These are phyloP conservation scores for Trichosurus vulpecula DNA, from an alignment of 2,797 vertebrate genomes.

Conservation along the genomic window DNA sequence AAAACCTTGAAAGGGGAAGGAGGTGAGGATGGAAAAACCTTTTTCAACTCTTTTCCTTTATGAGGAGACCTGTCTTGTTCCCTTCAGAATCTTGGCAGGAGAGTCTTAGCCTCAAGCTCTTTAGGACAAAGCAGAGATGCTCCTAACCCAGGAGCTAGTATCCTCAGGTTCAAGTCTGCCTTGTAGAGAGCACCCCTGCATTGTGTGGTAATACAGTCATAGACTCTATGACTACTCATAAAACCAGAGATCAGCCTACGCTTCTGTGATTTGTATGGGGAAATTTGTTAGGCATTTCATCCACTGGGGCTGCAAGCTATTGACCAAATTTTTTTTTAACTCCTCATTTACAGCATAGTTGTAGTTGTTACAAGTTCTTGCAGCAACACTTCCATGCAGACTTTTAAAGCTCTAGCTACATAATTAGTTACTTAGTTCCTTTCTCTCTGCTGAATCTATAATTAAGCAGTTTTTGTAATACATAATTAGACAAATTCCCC, in stretches of 20 bases:
- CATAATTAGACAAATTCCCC: conserved; percentile 59
- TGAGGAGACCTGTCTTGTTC: neutral
- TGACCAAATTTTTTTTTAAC: conserved; percentile 27
- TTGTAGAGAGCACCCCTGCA: neutral
- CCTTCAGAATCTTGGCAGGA: neutral
- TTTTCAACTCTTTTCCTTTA: neutral
- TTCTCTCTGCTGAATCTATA: conserved; percentile 66
- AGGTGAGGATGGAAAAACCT: neutral
- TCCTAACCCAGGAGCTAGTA: neutral
- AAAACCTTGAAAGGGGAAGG: neutral
- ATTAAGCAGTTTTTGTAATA: conserved; percentile 66
- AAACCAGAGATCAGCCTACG: neutral
- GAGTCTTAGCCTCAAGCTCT: neutral
- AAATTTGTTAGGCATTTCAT: neutral
- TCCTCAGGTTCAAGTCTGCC: neutral
- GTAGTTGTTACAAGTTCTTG: conserved; percentile 18
- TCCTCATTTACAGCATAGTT: neutral
- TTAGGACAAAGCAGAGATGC: neutral
- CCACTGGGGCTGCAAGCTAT: conserved; percentile 31
- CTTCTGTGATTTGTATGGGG: neutral
- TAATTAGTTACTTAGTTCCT: conserved; percentile 59
- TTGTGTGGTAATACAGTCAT: neutral
- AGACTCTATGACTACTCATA: neutral
- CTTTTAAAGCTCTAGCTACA: conserved; percentile 29
- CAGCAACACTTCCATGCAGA: neutral